These are phyloP conservation scores for Motacilla tschutschensis DNA, from an alignment of 2,113 vertebrate genomes.

Conservation along the genomic window DNA sequence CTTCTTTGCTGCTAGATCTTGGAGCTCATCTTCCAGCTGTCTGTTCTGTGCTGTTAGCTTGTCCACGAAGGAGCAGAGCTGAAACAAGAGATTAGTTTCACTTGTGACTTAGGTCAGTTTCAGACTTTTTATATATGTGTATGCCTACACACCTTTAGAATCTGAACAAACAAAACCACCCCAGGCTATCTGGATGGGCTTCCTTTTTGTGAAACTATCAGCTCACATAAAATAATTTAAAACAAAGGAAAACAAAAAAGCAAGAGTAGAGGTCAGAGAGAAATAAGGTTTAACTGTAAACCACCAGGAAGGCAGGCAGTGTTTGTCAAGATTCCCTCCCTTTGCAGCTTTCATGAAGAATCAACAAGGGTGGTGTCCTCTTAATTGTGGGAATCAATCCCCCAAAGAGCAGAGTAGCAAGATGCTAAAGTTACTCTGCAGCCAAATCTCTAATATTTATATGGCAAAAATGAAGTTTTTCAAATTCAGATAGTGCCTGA, in stretches of 20 bases:
- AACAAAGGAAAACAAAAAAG: not conserved
- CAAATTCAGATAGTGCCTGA: not conserved
- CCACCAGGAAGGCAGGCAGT: not conserved
- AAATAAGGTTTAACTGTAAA: not conserved
- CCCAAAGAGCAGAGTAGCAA: not conserved
- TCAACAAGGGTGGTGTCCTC: not conserved
- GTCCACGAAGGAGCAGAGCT: slow-evolving; percentile 92
- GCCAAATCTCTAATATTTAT: not conserved
- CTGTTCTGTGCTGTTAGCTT: slow-evolving; percentile 89
- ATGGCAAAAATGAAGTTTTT: not conserved
- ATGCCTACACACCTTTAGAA: not conserved
- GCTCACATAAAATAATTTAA: not conserved
- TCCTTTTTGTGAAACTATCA: not conserved
- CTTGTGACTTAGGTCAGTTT: not conserved
- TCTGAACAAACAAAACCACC: not conserved
- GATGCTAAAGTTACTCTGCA: not conserved
- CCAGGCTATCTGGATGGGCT: not conserved
- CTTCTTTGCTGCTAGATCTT: slow-evolving; percentile 90
- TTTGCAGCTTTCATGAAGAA: not conserved
- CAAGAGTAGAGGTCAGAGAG: not conserved
- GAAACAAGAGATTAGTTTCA: slow-evolving; percentile 11
- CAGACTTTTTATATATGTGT: not conserved
- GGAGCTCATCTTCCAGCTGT: slow-evolving; percentile 91
- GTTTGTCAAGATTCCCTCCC: not conserved
- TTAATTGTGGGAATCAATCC: not conserved